Conservation (phyloP, 2,888 invertebrate species). For the Ligdia adustata region DNA sequence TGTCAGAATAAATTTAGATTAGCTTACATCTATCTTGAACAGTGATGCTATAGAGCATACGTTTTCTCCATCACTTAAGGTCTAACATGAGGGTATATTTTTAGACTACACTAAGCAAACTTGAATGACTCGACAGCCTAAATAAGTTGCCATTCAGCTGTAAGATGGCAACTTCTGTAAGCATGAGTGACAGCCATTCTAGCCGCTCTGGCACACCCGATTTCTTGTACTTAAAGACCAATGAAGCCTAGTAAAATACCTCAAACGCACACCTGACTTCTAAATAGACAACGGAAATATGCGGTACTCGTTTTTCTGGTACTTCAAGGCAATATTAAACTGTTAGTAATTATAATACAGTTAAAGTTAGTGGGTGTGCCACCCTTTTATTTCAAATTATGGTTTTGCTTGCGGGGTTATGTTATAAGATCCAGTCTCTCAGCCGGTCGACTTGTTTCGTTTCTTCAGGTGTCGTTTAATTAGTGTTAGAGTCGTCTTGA, state of each 20-base stretch:
- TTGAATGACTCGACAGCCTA: constrained; percentile 35
- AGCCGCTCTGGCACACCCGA: constrained; percentile 52
- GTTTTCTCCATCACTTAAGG: constrained; percentile 4
- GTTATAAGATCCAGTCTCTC: neutral
- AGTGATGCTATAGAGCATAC: neutral
- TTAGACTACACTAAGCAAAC: constrained; percentile 35
- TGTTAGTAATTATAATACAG: constrained; percentile 43
- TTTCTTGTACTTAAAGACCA: constrained; percentile 53
- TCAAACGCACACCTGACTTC: constrained; percentile 32
- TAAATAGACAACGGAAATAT: neutral
- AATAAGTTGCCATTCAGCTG: constrained; percentile 56
- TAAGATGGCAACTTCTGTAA: constrained; percentile 56
- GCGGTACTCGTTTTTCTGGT: too few species aligned
- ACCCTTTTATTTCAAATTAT: constrained; percentile 42
- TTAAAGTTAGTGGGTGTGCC: constrained; percentile 35
- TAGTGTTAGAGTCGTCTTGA: constrained; percentile 20
- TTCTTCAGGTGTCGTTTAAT: constrained; percentile 19
- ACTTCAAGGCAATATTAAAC: neutral
- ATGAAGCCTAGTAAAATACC: constrained; percentile 51
- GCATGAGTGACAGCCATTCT: constrained; percentile 60
- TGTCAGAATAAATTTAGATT: constrained; percentile 15
- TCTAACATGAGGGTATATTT: constrained; percentile 17
- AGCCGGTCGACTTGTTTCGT: constrained; percentile 1
- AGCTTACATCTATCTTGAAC: too few species aligned
- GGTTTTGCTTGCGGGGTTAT: constrained; percentile 18